A percentile compares a stretch with the other conserved stretches of the same genome.
These are phyloP conservation scores for Steinernema carpocapsae DNA, from an alignment of 2,888 invertebrate genomes.

Conservation along the genomic window DNA sequence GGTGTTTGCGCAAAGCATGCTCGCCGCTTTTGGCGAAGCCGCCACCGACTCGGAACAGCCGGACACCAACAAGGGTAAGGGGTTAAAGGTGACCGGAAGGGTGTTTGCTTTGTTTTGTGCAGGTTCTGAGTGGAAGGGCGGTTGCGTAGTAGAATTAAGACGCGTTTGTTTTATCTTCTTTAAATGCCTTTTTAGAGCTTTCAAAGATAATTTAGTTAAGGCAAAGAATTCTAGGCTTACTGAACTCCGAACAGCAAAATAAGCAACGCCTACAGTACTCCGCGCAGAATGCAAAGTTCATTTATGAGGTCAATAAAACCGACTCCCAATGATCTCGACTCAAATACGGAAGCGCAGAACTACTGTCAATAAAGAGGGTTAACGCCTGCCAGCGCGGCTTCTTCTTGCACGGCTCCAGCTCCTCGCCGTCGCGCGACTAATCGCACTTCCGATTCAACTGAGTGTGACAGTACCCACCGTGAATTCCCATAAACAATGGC, in stretches of 20 bases:
- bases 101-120: neutral
- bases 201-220: too few relatives aligned
- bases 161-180: too few relatives aligned
- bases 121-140: neutral
- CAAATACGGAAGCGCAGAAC: slow-evolving; percentile 1
- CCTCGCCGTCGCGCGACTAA: neutral
- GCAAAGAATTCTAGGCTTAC: too few relatives aligned
- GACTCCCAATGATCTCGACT: too few relatives aligned
- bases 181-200: too few relatives aligned
- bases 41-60: neutral
- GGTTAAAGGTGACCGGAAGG: neutral
- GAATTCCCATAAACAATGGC: slow-evolving; percentile 21
- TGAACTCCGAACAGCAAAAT: too few relatives aligned
- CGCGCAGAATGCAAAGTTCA: too few relatives aligned
- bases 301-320: too few relatives aligned
- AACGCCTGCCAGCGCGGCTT: too few relatives aligned
- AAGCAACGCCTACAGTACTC: too few relatives aligned
- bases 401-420: neutral
- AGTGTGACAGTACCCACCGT: slow-evolving; percentile 29
- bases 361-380: too few relatives aligned
- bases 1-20: slow-evolving; percentile 30
- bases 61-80: slow-evolving; percentile 1
- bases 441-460: slow-evolving; percentile 28
- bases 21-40: neutral
- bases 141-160: too few relatives aligned